Base-by-base conservation (phyloP, 1,140 invertebrate genomes). In the Pseudomyrmex pallidus region DNA sequence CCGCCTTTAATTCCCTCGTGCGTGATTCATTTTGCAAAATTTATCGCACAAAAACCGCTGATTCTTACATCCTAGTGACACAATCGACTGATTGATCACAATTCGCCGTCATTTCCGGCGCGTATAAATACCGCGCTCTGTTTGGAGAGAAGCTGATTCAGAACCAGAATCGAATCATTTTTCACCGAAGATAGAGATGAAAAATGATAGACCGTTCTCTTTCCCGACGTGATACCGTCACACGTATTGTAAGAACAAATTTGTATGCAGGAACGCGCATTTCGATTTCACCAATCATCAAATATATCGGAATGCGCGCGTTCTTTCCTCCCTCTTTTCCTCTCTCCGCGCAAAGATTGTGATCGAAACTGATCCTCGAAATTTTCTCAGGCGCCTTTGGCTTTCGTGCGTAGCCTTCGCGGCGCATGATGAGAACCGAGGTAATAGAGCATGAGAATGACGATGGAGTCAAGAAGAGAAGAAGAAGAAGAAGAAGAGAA, bases 381-480 rank as follows among this genome's bases (percentile, higher is more conserved):
- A 61, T 59, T 59, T 78, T 78, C 66, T 48, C 66, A 61, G 70
- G 54, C 76, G 44, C 54, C 54, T 50, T 59, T 59, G 44, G 20
- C 66, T 80, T 72, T 80, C 76, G 54, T 22, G 52, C n/a, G 35
- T 48, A 59, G 35, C 54, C 52, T 25, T 64, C 66, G 68, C 15
- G 68, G 44, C 59, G 52, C 68, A 73, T 44, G 76, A 80, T 80
- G 76, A 80, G 76, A 59, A 80, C 54, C 66, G 66, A 80, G 66
- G 76, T 80, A 80, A 80, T 80, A 80, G 76, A 80, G 76, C 52
- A 80, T 59, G 61, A 85, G 77, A 84, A 62, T 64, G 82, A 86
- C 64, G 77, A 82, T 67, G 73, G 59, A 84, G 52, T 63, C 63
- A 73, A 74, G 63, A 62, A 77, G 74, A 48, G 77, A 82, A 78